These are phyloP conservation scores for Chrosomus eos DNA, from an alignment of 2,797 vertebrate species.

Conservation along the genomic window DNA sequence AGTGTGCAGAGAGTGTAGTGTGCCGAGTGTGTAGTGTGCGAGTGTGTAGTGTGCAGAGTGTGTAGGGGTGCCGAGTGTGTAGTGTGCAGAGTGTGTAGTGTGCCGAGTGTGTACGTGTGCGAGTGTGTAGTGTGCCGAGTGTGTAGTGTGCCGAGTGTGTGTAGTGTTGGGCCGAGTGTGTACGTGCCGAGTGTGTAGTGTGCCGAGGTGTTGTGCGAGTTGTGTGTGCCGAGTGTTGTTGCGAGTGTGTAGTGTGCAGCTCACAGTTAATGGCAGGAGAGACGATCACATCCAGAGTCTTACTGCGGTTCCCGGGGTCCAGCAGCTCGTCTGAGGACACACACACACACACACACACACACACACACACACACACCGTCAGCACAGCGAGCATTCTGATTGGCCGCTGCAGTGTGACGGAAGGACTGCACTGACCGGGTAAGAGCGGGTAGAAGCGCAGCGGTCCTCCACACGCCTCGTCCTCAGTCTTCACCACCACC, in stretches of 20 bases:
- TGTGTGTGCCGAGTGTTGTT: too few relatives aligned
- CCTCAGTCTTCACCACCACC: constrained; percentile 96
- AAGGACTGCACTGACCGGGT: constrained; percentile 59
- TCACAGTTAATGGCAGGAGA: constrained; percentile 89
- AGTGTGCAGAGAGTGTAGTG: too few relatives aligned
- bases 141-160: too few relatives aligned
- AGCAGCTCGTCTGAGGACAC: constrained; percentile 82
- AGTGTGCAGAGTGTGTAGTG: too few relatives aligned
- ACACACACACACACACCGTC: background rate
- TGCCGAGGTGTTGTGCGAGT: too few relatives aligned
- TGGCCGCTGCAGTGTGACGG: background rate
- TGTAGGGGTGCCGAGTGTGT: too few relatives aligned
- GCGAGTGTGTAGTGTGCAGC: constrained; percentile 54
- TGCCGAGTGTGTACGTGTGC: too few relatives aligned
- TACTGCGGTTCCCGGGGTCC: constrained; percentile 90
- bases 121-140: too few relatives aligned
- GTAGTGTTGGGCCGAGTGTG: too few relatives aligned
- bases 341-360: background rate
- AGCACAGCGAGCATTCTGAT: background rate
- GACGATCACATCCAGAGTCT: constrained; percentile 87
- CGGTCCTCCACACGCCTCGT: constrained; percentile 90
- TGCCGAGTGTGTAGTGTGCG: too few relatives aligned
- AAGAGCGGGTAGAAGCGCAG: constrained; percentile 89
- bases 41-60: too few relatives aligned
- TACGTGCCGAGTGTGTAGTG: too few relatives aligned